Evolutionary conservation across 1,140 invertebrate species (phyloP).

Genomic region (Dolichoris vasculosae): DNA sequence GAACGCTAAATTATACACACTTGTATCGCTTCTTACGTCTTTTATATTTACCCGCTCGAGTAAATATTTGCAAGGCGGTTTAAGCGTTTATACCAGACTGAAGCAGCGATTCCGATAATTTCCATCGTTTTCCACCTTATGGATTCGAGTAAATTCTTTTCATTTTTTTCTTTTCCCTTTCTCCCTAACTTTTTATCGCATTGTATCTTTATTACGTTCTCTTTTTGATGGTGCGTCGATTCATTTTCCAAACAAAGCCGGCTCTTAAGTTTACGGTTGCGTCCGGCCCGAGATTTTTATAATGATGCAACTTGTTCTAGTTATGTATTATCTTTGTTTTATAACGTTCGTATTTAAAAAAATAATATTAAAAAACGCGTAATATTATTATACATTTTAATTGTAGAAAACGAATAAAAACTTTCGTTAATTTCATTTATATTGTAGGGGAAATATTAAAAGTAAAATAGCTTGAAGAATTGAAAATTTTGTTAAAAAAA

Average conservation of each 20-base stretch:
- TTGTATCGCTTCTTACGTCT: conserved; percentile 18
- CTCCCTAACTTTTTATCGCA: conserved; percentile 14
- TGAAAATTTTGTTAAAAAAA: too few species aligned
- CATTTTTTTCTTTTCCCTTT: neutral
- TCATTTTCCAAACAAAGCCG: neutral
- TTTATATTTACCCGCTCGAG: conserved; percentile 52
- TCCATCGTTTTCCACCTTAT: neutral
- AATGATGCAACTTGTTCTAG: conserved; percentile 13
- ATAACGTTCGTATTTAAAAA: neutral
- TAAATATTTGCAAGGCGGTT: conserved; percentile 65
- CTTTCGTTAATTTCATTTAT: too few species aligned
- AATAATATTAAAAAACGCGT: too few species aligned
- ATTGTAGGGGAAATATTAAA: too few species aligned
- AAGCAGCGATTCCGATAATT: conserved; percentile 14
- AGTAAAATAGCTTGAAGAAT: too few species aligned
- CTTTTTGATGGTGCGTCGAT: neutral
- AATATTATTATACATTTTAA: too few species aligned
- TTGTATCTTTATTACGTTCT: conserved; percentile 23
- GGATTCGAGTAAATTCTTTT: neutral
- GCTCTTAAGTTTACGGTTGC: neutral
- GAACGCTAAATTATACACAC: neutral
- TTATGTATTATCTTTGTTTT: neutral
- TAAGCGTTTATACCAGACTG: conserved; percentile 29
- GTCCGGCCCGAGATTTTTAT: neutral
- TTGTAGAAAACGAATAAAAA: too few species aligned